phyloP scores from a whole-genome alignment of 2,888 invertebrate species.

The Dermolepida albohirtum region DNA sequence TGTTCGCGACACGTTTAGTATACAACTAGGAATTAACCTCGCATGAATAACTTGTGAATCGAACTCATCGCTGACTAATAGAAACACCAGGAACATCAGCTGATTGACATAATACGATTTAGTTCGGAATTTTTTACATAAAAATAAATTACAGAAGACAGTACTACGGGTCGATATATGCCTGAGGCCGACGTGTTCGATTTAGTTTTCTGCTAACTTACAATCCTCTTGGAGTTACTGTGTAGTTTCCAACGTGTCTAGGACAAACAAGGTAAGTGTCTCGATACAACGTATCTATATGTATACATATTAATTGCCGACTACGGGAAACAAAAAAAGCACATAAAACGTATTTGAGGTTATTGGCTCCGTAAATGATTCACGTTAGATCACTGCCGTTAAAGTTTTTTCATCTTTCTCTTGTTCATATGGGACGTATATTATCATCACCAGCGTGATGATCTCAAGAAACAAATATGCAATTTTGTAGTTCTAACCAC shows the following conservation, averaged over 20 bases:
- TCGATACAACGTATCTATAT: slow-evolving; percentile 9
- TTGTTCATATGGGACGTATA: neutral
- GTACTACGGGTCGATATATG: slow-evolving; percentile 33
- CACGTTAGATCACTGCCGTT: slow-evolving; percentile 28
- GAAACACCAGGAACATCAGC: slow-evolving; percentile 17
- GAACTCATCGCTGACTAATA: slow-evolving; percentile 9
- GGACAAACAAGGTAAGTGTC: slow-evolving; percentile 31
- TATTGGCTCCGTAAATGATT: slow-evolving; percentile 32
- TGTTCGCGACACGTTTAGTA: slow-evolving; percentile 27
- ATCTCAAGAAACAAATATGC: slow-evolving; percentile 42
- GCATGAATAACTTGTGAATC: slow-evolving; percentile 16
- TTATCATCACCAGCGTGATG: slow-evolving; percentile 31
- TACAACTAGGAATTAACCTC: slow-evolving; percentile 8
- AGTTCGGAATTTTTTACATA: slow-evolving; percentile 29
- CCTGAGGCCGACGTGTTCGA: slow-evolving; percentile 21
- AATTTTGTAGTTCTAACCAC: slow-evolving; percentile 28
- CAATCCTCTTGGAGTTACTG: slow-evolving; percentile 17
- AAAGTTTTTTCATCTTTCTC: slow-evolving; percentile 14
- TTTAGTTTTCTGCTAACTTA: slow-evolving; percentile 20
- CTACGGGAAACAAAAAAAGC: slow-evolving; percentile 27
- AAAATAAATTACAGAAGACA: slow-evolving; percentile 30
- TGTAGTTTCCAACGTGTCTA: slow-evolving; percentile 27
- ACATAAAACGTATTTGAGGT: slow-evolving; percentile 36
- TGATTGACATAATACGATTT: slow-evolving; percentile 26
- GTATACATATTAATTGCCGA: slow-evolving; percentile 30